phyloP scores from a whole-genome alignment of 2,797 vertebrate species.

The Falco columbarius region DNA sequence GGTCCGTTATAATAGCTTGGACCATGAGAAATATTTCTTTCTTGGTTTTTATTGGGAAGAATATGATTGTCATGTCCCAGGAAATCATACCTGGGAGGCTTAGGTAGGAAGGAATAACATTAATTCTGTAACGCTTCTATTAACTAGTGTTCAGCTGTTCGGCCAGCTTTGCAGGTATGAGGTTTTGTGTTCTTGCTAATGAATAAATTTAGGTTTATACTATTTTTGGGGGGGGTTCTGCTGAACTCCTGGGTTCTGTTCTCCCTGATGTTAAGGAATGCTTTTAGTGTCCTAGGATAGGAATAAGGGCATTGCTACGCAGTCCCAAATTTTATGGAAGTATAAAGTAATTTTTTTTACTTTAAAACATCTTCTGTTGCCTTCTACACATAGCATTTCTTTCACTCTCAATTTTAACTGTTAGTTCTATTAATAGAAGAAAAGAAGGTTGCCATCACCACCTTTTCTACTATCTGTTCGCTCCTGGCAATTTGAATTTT shows the following conservation, averaged over 20 bases:
- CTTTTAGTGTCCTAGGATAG: background rate
- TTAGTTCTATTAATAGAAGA: constrained; percentile 23
- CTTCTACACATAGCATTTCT: background rate
- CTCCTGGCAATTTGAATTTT: constrained; percentile 4
- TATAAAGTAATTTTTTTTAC: background rate
- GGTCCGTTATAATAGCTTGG: background rate
- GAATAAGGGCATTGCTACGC: background rate
- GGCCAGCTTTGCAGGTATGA: background rate
- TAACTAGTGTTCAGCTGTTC: background rate
- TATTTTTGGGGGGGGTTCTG: background rate
- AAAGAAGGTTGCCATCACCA: background rate
- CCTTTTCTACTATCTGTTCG: background rate
- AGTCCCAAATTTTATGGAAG: background rate
- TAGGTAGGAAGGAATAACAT: background rate
- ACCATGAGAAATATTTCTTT: background rate
- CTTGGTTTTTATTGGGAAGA: background rate
- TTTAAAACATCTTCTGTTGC: background rate
- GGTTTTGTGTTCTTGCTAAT: background rate
- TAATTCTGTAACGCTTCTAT: background rate
- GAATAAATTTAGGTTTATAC: background rate
- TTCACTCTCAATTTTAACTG: background rate
- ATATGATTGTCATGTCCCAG: background rate
- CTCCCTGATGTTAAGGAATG: background rate
- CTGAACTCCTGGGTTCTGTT: background rate
- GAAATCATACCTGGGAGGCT: background rate